Percentiles rank a stretch among this genome's conserved stretches.
Conservation (phyloP, 1,140 invertebrate species). For the Brachionus calyciflorus region DNA sequence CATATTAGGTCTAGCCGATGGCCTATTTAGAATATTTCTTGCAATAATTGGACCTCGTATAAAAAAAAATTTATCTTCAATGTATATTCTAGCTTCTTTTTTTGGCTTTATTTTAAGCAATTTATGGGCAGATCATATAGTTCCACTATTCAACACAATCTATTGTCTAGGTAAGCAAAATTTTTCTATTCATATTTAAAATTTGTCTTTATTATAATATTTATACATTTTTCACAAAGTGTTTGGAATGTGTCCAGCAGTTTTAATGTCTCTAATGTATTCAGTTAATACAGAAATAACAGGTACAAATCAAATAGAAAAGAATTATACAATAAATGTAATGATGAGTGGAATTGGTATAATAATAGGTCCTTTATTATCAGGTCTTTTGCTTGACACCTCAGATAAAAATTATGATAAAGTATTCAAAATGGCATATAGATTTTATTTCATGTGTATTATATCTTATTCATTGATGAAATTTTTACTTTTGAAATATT, state of each 20-base stretch:
- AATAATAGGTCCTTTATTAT: conserved; percentile 2
- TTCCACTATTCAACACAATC: conserved; percentile 27
- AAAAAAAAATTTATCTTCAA: conserved; percentile 1
- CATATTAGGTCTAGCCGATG: conserved; percentile 6
- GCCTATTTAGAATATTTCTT: neutral
- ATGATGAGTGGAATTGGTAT: conserved; percentile 38
- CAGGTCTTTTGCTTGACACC: conserved; percentile 24
- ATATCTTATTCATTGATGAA: conserved; percentile 28
- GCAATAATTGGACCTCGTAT: conserved; percentile 4
- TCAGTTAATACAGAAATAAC: conserved; percentile 34
- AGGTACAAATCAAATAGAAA: neutral
- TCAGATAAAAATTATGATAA: conserved; percentile 3
- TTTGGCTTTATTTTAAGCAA: conserved; percentile 36
- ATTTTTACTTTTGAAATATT: conserved; percentile 13
- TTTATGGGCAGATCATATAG: conserved; percentile 25
- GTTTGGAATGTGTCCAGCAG: conserved; percentile 35
- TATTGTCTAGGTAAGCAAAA: conserved; percentile 11
- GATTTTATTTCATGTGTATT: conserved; percentile 31
- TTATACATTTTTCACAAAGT: neutral
- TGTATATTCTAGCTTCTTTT: conserved; percentile 8
- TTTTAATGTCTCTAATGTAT: conserved; percentile 45
- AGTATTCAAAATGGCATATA: conserved; percentile 33
- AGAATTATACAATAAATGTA: conserved; percentile 23
- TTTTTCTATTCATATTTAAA: neutral
- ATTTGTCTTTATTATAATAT: neutral